These are phyloP conservation scores for Calcarius lapponicus DNA, from an alignment of 2,797 vertebrate genomes.

Conservation along the genomic window DNA sequence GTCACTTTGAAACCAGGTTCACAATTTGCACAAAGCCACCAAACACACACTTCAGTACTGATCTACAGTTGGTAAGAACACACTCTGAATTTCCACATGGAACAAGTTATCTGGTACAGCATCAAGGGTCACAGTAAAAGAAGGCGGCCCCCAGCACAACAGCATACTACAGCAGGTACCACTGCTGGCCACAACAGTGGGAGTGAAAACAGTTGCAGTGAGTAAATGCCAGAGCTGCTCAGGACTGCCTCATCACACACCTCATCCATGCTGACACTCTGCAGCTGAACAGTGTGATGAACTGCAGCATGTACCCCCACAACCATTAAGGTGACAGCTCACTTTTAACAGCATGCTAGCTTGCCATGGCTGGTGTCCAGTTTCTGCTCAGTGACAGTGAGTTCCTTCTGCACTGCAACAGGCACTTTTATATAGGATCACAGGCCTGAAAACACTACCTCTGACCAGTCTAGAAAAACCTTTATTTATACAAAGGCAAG, in stretches of 20 bases:
- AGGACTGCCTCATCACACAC: background rate
- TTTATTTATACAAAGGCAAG: background rate
- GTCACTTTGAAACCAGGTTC: background rate
- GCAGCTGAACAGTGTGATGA: background rate
- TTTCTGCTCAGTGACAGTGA: background rate
- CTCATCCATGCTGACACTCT: background rate
- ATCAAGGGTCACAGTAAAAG: background rate
- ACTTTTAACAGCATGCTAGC: background rate
- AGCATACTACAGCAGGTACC: accelerated
- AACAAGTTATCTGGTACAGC: background rate
- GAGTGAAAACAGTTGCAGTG: background rate
- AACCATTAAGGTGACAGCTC: background rate
- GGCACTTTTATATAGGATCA: background rate
- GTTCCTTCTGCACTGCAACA: background rate
- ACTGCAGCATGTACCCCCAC: background rate
- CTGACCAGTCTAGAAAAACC: background rate
- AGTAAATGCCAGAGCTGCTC: background rate
- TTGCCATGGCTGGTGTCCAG: background rate
- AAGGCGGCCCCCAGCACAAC: background rate
- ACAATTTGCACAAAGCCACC: background rate
- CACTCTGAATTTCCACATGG: background rate
- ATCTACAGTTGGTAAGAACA: background rate
- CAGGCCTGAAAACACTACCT: background rate
- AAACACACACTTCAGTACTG: background rate
- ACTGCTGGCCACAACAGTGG: background rate